Evolutionary conservation across 1,140 invertebrate genomes (phyloP).

Genomic region (Meloidogyne hapla): DNA sequence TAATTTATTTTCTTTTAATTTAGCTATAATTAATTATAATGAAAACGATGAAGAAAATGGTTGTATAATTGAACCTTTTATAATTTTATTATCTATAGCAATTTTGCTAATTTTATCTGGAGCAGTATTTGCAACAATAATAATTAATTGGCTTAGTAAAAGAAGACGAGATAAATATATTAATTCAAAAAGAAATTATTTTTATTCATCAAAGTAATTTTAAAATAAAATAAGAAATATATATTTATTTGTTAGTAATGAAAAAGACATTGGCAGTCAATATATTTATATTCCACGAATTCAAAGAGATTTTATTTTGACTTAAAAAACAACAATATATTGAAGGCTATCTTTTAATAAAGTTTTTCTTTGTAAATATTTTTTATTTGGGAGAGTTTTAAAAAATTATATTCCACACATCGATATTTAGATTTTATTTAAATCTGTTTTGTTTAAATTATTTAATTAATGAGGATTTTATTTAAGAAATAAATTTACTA

Average conservation of each 20-base stretch:
- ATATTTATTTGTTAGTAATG: neutral
- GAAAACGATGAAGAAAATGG: neutral
- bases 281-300: constrained; percentile 3
- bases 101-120: neutral
- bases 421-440: too few species aligned
- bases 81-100: neutral
- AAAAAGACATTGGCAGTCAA: neutral
- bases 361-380: too few species aligned
- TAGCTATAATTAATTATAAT: too few species aligned
- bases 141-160: neutral
- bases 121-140: neutral
- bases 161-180: neutral
- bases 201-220: neutral
- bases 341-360: too few species aligned
- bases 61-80: neutral
- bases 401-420: too few species aligned
- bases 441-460: too few species aligned
- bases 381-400: too few species aligned
- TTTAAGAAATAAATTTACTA: too few species aligned
- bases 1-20: too few species aligned
- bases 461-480: too few species aligned
- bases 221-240: neutral
- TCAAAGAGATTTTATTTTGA: neutral
- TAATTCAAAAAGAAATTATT: neutral
- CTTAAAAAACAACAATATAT: too few species aligned